Conservation (phyloP, 2,113 vertebrate genomes). For the Xyliphius kryptos region DNA sequence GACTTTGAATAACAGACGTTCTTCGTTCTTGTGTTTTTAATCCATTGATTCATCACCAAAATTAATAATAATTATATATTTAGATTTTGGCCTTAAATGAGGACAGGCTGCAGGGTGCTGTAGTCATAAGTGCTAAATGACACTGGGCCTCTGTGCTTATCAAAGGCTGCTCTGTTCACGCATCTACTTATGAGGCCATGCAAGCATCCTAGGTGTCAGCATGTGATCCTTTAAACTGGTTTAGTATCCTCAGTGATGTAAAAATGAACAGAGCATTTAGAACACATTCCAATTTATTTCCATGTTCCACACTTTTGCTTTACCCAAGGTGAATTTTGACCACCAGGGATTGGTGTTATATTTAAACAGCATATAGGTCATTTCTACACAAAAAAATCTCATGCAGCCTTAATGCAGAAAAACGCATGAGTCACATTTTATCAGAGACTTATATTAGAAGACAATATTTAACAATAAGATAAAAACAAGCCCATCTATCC, state of each 20-base stretch:
- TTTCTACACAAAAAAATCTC: conserved; percentile 16
- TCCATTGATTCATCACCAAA: no score
- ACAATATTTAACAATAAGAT: not conserved
- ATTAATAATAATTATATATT: not conserved
- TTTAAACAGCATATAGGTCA: conserved; percentile 40
- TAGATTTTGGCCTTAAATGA: not conserved
- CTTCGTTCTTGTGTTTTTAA: no score
- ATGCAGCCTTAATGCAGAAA: conserved; percentile 8
- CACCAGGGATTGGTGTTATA: conserved; percentile 28
- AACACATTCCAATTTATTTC: not conserved
- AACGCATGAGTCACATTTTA: not conserved
- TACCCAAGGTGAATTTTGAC: conserved; percentile 10
- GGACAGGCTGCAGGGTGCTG: not conserved
- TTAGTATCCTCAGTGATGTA: not conserved
- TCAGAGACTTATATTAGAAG: not conserved
- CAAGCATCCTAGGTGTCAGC: conserved; percentile 20
- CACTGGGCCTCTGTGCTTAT: conserved; percentile 23
- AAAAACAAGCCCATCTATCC: no score
- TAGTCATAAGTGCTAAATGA: not conserved
- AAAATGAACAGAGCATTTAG: not conserved
- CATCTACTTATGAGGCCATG: conserved; percentile 30
- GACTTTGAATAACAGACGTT: no score
- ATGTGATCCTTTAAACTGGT: conserved; percentile 44
- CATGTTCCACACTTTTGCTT: not conserved
- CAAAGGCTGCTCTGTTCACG: conserved; percentile 45